Base-by-base conservation (phyloP, 2,113 vertebrate species). In the Lucifuga dentata region DNA sequence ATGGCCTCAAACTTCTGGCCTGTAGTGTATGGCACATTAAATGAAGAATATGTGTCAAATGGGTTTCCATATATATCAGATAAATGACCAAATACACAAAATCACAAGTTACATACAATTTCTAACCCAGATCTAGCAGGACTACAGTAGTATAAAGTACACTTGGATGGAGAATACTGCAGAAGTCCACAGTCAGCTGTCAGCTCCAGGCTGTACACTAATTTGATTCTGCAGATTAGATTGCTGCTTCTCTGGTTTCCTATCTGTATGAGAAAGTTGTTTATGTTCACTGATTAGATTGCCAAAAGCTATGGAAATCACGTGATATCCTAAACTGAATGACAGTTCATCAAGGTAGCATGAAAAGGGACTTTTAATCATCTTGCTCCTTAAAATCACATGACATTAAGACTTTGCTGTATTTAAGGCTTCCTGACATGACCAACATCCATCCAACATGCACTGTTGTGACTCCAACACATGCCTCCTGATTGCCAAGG, bases 401-500 rank as follows among this genome's bases (percentile, higher is more conserved):
- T 71, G 65, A 76, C 74, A 77, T 84, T 91, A 91, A 91, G 90
- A 91, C 88, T 91, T 76, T 73, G 56, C 44, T 78, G 79, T 53
- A 49, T 78, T 76, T 76, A 16, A 51, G 61, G 62, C 53, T 49
- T 67, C 19, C 23, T 41, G 35, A 23, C 39, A 39, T 45, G 63
- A 62, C 32, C 60, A 40, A 32, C 55, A 62, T 58, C 66, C 55
- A 56, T n/a, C n/a, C n/a, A n/a, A n/a, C 39, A 38, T 20, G 38
- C 13, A 26, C 26, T 52, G 33, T 57, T 12, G n/a, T 29, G 55
- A 68, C 33, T 15, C 67, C 52, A 55, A 68, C 2, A 43, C 33
- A 67, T 46, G 44, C 26, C 35, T 50, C 59, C 56, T 67, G 56
- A 63, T 45, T 24, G 26, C 73, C 71, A 64, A 3, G 12, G 43